Percentiles rank a stretch among this genome's conserved stretches.
Evolutionary conservation across 2,113 vertebrate genomes (phyloP).

Genomic region (mouse (Mus musculus)): GRCm39 chr5:66125001-66125500

Average conservation of each 20-base stretch:
- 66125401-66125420: neutral
- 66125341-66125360: neutral
- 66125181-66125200: slow-evolving; percentile 94
- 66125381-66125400: neutral
- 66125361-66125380: neutral
- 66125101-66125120: slow-evolving; percentile 39
- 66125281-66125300: too few species aligned
- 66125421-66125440: neutral
- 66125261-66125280: slow-evolving; percentile 99
- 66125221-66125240: slow-evolving; percentile 95
- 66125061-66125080: neutral
- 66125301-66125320: too few species aligned
- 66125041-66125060: too few species aligned
- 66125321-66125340: neutral
- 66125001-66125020: neutral
- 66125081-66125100: slow-evolving; percentile 7
- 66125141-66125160: slow-evolving; percentile 96
- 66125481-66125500: neutral
- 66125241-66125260: slow-evolving; percentile 98
- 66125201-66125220: slow-evolving; percentile 97
- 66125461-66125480: neutral
- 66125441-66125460: slow-evolving; percentile 20
- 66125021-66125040: neutral
- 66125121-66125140: slow-evolving; percentile 92
- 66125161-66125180: slow-evolving; percentile 95